phyloP scores from a whole-genome alignment of 2,888 invertebrate genomes.

The Tinea trinotella region DNA sequence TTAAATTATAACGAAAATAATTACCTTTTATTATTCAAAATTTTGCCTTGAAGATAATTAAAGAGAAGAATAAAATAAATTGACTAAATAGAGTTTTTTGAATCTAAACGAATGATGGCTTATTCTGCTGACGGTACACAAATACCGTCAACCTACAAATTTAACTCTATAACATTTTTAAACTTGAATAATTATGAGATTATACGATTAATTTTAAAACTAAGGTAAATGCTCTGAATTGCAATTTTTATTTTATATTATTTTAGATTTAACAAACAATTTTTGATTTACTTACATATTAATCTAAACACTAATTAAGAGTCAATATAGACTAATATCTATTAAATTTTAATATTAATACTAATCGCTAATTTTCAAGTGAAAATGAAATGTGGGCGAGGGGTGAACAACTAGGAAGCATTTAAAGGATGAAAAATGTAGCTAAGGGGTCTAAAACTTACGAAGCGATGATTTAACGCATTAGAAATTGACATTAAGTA shows the following conservation, averaged over 20 bases:
- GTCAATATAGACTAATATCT: constrained; percentile 37
- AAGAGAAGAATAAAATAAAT: not conserved
- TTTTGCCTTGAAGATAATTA: constrained; percentile 4
- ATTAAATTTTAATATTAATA: constrained; percentile 24
- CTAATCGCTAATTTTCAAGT: constrained; percentile 18
- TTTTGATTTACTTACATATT: constrained; percentile 44
- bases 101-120: not conserved
- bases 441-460: not conserved
- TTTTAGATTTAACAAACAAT: constrained; percentile 68
- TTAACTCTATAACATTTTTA: constrained; percentile 5
- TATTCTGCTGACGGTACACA: not conserved
- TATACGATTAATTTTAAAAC: constrained; percentile 32
- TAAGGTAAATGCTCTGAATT: constrained; percentile 69
- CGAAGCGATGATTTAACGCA: not conserved
- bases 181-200: constrained; percentile 1
- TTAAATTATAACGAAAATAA: not conserved
- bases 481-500: not conserved
- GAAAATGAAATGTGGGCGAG: not conserved
- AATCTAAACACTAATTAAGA: constrained; percentile 49
- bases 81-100: not conserved
- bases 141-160: not conserved
- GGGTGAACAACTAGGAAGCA: not conserved
- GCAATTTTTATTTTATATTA: constrained; percentile 65
- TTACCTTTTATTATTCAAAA: not conserved
- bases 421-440: not conserved